Conservation (phyloP, 2,113 vertebrate genomes). For the Dryoscopus gambensis region DNA sequence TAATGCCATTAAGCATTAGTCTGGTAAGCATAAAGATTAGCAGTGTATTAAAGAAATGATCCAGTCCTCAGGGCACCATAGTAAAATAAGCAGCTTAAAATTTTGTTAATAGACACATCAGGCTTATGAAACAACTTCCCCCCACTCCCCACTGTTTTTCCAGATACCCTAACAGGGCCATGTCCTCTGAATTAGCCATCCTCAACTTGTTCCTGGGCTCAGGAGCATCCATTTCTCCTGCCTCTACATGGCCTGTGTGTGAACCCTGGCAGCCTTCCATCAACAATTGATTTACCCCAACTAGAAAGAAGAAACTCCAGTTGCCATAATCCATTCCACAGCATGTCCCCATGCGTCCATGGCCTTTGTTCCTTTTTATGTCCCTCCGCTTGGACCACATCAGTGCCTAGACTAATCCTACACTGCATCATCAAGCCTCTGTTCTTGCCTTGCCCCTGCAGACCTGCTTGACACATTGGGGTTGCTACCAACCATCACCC, state of each 20-base stretch:
- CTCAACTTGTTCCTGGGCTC: not conserved
- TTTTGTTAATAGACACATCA: not conserved
- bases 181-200: not conserved
- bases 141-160: not conserved
- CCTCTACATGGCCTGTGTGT: not conserved
- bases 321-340: not conserved
- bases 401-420: not conserved
- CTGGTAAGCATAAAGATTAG: not conserved
- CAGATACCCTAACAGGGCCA: not conserved
- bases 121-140: not conserved
- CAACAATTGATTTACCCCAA: not conserved
- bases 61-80: not conserved
- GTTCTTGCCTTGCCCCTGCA: not conserved
- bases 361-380: not conserved
- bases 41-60: not conserved
- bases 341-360: accelerated
- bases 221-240: not conserved
- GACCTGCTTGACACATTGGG: not conserved
- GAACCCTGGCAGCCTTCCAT: not conserved
- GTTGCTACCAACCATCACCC: not conserved
- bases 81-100: conserved; percentile 29
- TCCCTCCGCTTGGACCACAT: not conserved
- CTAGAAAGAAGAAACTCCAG: not conserved
- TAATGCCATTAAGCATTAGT: not conserved
- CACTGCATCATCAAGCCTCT: not conserved